Evolutionary conservation across 2,113 vertebrate species (phyloP).

Genomic region (Hyperopisus bebe): DNA sequence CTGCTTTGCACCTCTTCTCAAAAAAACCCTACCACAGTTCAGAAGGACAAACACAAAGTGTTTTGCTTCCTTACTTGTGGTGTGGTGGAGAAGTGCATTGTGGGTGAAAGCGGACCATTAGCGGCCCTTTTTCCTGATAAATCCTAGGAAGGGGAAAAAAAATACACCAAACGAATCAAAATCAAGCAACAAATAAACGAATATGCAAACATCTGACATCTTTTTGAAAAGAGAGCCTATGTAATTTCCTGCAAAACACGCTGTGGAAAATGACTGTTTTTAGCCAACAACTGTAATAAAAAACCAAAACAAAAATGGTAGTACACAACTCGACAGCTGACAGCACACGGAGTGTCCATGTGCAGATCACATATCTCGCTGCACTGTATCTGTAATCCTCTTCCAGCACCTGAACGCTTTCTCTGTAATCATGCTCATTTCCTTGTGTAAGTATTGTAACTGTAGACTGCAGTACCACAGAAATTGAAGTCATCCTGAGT

Average conservation of each 20-base stretch:
- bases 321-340: not conserved
- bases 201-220: not conserved
- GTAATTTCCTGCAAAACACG: not conserved
- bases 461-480: not conserved
- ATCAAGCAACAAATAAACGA: not conserved
- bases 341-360: not conserved
- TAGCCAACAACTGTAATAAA: not conserved
- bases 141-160: not conserved
- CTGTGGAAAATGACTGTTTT: not conserved
- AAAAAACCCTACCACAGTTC: constrained; percentile 23
- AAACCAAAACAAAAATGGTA: not conserved
- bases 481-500: constrained; percentile 24
- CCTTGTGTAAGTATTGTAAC: not conserved
- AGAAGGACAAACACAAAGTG: not conserved
- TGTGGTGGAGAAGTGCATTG: not conserved
- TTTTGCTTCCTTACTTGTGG: not conserved
- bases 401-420: not conserved
- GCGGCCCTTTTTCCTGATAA: not conserved
- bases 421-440: not conserved
- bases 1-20: not conserved
- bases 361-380: not conserved
- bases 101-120: not conserved
- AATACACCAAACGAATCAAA: not conserved
- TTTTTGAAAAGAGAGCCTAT: not conserved
- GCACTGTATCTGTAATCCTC: not conserved